These are phyloP conservation scores for Heliconius hermathena DNA, from an alignment of 1,140 invertebrate species.

Conservation along the genomic window DNA sequence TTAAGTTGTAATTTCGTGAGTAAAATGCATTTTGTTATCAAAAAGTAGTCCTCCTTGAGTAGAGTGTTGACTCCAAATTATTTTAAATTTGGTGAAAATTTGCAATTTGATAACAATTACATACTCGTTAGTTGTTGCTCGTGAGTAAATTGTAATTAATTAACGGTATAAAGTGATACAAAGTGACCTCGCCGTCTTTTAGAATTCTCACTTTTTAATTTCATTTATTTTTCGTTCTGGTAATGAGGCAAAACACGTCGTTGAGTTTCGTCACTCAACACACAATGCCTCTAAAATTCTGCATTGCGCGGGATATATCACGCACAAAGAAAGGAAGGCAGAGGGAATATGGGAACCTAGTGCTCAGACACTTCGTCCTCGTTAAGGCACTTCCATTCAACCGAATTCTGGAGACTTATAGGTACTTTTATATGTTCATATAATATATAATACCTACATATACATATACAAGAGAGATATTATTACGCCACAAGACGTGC, in stretches of 20 bases:
- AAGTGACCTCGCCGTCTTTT: background rate
- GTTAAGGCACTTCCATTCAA: too few species aligned
- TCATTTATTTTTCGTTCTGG: too few species aligned
- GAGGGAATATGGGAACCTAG: too few species aligned
- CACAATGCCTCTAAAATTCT: too few species aligned
- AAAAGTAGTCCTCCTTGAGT: constrained; percentile 4
- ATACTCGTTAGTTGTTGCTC: background rate
- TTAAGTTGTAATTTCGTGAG: background rate
- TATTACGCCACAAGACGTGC: background rate
- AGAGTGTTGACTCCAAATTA: background rate
- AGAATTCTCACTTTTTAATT: background rate
- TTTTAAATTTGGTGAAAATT: background rate
- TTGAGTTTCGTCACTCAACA: too few species aligned
- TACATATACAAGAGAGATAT: background rate
- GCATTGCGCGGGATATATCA: too few species aligned
- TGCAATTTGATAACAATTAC: background rate
- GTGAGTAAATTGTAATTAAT: background rate
- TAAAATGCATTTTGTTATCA: background rate
- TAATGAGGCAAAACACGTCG: too few species aligned
- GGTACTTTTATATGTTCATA: too few species aligned
- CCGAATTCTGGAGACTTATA: too few species aligned
- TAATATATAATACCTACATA: too few species aligned
- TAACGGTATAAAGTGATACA: background rate
- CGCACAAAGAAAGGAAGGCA: too few species aligned
- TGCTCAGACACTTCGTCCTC: too few species aligned